phyloP scores from a whole-genome alignment of 2,888 invertebrate genomes.

The Capitulum mitella region DNA sequence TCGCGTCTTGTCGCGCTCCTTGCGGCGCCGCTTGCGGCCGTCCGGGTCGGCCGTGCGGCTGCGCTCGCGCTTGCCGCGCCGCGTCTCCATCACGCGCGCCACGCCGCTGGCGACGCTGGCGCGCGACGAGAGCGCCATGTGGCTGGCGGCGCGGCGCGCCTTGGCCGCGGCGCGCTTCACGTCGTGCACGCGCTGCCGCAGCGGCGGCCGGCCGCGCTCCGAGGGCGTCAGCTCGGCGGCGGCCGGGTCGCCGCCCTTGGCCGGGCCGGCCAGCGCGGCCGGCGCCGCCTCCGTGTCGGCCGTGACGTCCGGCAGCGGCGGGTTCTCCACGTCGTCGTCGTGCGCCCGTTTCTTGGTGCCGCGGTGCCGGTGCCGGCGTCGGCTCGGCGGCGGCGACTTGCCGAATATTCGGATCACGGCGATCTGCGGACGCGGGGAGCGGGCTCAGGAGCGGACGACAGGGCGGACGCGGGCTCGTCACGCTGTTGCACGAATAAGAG shows the following conservation, averaged over 20 bases:
- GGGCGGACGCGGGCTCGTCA: too few species aligned
- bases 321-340: not conserved
- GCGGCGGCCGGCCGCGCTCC: constrained; percentile 1
- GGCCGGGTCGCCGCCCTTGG: not conserved
- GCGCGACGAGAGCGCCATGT: constrained; percentile 13
- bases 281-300: not conserved
- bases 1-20: not conserved
- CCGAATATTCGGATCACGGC: constrained; percentile 24
- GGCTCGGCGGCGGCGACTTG: not conserved
- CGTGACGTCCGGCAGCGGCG: not conserved
- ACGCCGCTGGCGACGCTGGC: constrained; percentile 16
- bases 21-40: not conserved
- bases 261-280: too few species aligned
- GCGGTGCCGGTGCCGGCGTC: not conserved
- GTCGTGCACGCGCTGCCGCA: not conserved
- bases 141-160: constrained; percentile 18
- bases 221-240: too few species aligned
- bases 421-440: too few species aligned
- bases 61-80: not conserved
- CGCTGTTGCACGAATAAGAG: too few species aligned
- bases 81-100: constrained; percentile 13
- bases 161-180: not conserved
- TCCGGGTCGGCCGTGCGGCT: not conserved
- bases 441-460: too few species aligned
- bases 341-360: not conserved